Evolutionary conservation across 2,888 invertebrate species (phyloP), one percentile per base, ranked within the genome.

Genomic region (Xestia c-nigrum): DNA sequence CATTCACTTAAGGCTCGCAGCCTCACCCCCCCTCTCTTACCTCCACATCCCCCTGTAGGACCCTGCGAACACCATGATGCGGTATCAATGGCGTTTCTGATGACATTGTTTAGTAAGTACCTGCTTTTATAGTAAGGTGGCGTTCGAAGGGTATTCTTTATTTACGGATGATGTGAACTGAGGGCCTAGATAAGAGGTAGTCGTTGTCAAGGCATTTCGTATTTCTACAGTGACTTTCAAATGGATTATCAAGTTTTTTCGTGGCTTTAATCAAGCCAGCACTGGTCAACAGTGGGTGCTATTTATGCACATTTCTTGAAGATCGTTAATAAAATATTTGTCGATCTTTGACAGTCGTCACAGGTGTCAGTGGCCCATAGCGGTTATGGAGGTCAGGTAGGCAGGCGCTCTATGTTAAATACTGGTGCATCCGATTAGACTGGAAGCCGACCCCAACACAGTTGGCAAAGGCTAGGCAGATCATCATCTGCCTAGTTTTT

Each of bases 1-100:
- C 93, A 93, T 94, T 94, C 93, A 94, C 93, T 88, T 87, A 82
- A 88, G 86, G 77, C 85, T 82, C 80, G 80, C 82, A 74, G 75
- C 80, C 68, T 69, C 24, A 80, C 78, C 76, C 84, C 83, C 69
- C 21, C 52, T 38, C 57, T 63, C 50, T 65, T 40, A 61, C 74
- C 74, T 74, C 74, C 2, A 7, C 57, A 65, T 24, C 57, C 47
- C 63, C 76, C 69, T 19, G 70, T 72, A 76, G 38, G 74, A 50
- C 57, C 73, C 78, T 63, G 67, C 79, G 71, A 78, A 76, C 80
- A 72, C 76, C 82, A 74, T 86, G 78, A 85, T 82, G 86, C 63
- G 66, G 75, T 80, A 78, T 84, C 87, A 80, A 84, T 83, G 84
- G 86, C 40, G 70, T 72, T 64, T 81, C 67, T 84, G 83, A 85